These are phyloP conservation scores for Epizoanthus stellaris DNA, from an alignment of 92 coral and sea anemone genomes.

Conservation along the genomic window DNA sequence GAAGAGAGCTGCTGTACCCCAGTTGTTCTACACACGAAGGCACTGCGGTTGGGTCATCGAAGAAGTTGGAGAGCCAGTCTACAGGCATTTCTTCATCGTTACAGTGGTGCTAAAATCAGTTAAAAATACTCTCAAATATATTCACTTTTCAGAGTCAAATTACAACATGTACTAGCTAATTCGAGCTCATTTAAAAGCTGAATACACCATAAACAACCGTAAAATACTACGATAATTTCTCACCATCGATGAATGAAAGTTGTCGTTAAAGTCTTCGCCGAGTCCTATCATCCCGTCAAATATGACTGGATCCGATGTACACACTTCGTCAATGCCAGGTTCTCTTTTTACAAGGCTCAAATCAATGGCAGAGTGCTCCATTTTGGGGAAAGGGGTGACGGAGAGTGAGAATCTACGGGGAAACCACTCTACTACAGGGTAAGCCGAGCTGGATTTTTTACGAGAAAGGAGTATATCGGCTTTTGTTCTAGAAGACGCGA, in stretches of 20 bases:
- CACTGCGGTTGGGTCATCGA: slow-evolving; percentile 77
- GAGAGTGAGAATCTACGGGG: slow-evolving; percentile 15
- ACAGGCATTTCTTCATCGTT: slow-evolving; percentile 89
- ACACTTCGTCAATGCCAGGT: slow-evolving; percentile 79
- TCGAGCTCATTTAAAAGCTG: slow-evolving; percentile 23
- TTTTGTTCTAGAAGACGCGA: slow-evolving; percentile 79
- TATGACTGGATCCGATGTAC: slow-evolving; percentile 78
- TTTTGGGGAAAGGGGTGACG: slow-evolving; percentile 49
- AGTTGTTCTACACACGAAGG: slow-evolving; percentile 71
- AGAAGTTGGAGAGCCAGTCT: slow-evolving; percentile 95
- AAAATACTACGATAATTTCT: background rate
- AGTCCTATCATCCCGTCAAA: slow-evolving; percentile 82
- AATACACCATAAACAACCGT: background rate
- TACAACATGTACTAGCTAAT: slow-evolving; percentile 6
- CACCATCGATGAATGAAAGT: slow-evolving; percentile 71
- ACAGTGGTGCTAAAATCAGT: slow-evolving; percentile 60
- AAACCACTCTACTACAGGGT: slow-evolving; percentile 37
- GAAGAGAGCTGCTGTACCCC: slow-evolving; percentile 63
- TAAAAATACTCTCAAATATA: background rate
- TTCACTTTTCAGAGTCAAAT: background rate
- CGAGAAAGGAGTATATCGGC: slow-evolving; percentile 49
- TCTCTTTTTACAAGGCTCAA: slow-evolving; percentile 87
- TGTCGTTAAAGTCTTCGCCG: slow-evolving; percentile 84
- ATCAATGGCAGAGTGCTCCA: slow-evolving; percentile 82
- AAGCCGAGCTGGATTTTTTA: slow-evolving; percentile 41